A percentile compares a stretch with the other conserved stretches of the same genome.
Conservation (phyloP, 2,888 invertebrate genomes). For the Eretmocerus hayati region DNA sequence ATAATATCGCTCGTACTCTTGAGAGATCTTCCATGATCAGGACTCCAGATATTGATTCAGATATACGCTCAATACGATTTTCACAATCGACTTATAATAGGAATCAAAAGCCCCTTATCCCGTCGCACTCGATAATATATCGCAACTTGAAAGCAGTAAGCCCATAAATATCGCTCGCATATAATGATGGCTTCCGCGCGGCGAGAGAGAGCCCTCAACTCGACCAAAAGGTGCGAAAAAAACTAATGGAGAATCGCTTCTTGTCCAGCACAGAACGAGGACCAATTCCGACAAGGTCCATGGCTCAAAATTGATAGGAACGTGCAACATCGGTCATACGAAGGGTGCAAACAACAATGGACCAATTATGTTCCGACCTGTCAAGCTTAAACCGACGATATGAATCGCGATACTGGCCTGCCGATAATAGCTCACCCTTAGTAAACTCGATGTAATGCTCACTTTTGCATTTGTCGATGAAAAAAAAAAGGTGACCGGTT, state of each 20-base stretch:
- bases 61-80: too few species aligned
- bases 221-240: slow-evolving; percentile 5
- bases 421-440: not conserved
- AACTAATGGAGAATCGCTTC: not conserved
- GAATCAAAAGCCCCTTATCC: too few species aligned
- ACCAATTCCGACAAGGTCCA: too few species aligned
- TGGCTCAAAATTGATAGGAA: slow-evolving; percentile 3
- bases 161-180: slow-evolving; percentile 12
- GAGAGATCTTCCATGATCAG: too few species aligned
- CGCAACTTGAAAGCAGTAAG: too few species aligned
- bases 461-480: too few species aligned
- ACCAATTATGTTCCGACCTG: slow-evolving; percentile 35
- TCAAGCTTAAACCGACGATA: slow-evolving; percentile 27
- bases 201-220: not conserved
- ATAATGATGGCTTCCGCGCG: slow-evolving; percentile 3
- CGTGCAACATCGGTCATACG: slow-evolving; percentile 4
- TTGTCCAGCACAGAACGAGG: too few species aligned
- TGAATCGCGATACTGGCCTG: slow-evolving; percentile 26
- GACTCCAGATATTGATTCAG: too few species aligned
- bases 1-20: too few species aligned
- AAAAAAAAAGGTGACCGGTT: too few species aligned
- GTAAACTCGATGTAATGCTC: not conserved
- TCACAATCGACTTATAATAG: too few species aligned
- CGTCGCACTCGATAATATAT: too few species aligned
- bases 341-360: slow-evolving; percentile 35